Base-by-base conservation (phyloP, 2,888 invertebrate genomes). In the Pterostichus niger region DNA sequence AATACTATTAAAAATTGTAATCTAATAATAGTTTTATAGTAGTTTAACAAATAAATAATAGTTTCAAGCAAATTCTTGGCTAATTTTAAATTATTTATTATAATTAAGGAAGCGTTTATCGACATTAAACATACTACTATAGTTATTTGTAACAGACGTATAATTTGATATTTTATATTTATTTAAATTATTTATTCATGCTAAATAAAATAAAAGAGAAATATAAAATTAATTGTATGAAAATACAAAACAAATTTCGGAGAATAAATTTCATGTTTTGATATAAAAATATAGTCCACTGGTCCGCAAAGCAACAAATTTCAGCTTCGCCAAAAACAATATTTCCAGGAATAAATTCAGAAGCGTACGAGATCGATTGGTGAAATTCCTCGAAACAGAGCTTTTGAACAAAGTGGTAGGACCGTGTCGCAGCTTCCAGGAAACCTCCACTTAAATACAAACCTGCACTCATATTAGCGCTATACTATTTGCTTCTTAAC, bases 261-360 rank as follows among this genome's bases (percentile, higher is more conserved):
- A 10, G 49, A 49, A 49, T 5, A 49, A 10, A 44, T 11, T 44
- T 49, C 49, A 9, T 13, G n/a, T 35, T 24, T 61, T 17, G 17
- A 61, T n/a, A 31, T 24, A 2, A 40, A 40, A 1, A 31, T 13
- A 11, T 24, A 7, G 31, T 9, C 9, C 40, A 13, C 13, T n/a
- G 49, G n/a, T 13, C n/a, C 49, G 49, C n/a, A 49, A n/a, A 49
- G 44, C 49, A 49, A 49, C 49, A 49, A 49, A 49, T 49, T 49
- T 49, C 13, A 7, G 49, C 5, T 11, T 49, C 40, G 40, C 40
- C 40, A 40, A 40, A 40, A 49, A n/a, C 11, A n/a, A 49, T 49
- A 49, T 49, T 73, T 73, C 73, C 24, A 15, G 49, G 73, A 73
- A 73, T 46, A 73, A 31, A 9, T 68, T 17, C 35, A 15, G 68